Conservation (phyloP, 2,113 vertebrate genomes). For the Mystacornis crossleyi region DNA sequence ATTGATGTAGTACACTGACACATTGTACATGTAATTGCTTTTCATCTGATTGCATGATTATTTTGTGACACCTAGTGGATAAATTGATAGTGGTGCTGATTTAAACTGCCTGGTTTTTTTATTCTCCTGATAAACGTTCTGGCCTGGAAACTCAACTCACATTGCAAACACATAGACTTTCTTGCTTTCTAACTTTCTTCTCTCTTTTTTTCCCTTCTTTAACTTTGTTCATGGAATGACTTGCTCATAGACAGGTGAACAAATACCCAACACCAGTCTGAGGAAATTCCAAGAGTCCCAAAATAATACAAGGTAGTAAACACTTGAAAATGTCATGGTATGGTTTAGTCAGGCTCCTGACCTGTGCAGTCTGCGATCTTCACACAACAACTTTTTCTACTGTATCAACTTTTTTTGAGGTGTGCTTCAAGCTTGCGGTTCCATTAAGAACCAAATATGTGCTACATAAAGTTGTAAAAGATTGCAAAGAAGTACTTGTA, state of each 20-base stretch:
- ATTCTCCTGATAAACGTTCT: neutral
- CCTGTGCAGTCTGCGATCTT: neutral
- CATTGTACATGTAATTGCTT: conserved; percentile 19
- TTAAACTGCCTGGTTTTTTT: neutral
- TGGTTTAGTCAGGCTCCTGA: neutral
- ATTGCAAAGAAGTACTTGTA: neutral
- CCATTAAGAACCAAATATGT: neutral
- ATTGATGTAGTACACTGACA: conserved; percentile 22
- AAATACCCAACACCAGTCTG: neutral
- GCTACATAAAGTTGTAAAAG: neutral
- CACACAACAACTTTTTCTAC: neutral
- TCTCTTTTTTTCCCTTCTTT: neutral
- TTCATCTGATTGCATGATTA: conserved; percentile 36
- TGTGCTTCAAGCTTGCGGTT: neutral
- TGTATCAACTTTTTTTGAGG: neutral
- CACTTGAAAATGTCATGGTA: fast-evolving
- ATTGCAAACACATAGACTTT: neutral
- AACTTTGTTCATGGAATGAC: neutral
- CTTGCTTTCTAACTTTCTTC: neutral
- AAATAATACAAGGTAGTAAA: neutral
- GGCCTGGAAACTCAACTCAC: neutral
- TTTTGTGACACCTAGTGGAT: conserved; percentile 71
- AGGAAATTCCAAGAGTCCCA: neutral
- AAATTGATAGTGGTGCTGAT: neutral
- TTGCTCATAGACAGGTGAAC: neutral